These are phyloP conservation scores for Vireo griseus DNA, from an alignment of 2,797 vertebrate genomes.

Conservation along the genomic window DNA sequence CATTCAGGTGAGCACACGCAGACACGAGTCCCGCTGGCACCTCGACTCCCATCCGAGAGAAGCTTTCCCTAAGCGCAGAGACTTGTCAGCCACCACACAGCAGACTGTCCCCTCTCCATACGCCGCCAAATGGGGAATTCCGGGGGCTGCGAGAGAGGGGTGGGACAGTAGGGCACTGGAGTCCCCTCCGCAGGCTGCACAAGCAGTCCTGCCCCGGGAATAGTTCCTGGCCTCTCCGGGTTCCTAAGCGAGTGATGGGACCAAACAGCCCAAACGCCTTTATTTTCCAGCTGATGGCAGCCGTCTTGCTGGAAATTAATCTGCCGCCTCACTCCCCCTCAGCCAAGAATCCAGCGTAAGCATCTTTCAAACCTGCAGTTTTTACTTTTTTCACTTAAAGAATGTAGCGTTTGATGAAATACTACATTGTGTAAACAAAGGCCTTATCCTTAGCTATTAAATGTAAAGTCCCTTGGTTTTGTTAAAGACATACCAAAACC, in stretches of 20 bases:
- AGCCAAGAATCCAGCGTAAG: background rate
- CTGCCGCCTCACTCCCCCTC: background rate
- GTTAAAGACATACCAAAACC: background rate
- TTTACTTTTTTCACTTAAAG: background rate
- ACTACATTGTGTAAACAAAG: background rate
- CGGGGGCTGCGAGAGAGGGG: background rate
- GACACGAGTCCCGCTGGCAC: background rate
- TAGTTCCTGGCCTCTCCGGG: background rate
- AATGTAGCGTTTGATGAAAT: constrained; percentile 1
- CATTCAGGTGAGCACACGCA: background rate
- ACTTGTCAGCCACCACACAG: rapidly evolving
- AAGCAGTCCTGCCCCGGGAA: background rate
- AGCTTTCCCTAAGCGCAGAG: too few relatives aligned
- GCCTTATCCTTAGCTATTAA: constrained; percentile 8
- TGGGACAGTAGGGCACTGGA: background rate
- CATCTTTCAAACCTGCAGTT: background rate
- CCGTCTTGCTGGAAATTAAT: background rate
- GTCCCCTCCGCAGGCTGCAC: background rate
- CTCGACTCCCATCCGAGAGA: rapidly evolving
- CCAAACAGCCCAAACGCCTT: background rate
- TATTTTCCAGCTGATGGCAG: background rate
- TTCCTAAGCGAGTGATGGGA: rapidly evolving
- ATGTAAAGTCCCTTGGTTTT: background rate
- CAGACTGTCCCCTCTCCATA: background rate
- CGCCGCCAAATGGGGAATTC: background rate